Evolutionary conservation across 2,797 vertebrate genomes (phyloP).

Genomic region (Xerus rutilus): DNA sequence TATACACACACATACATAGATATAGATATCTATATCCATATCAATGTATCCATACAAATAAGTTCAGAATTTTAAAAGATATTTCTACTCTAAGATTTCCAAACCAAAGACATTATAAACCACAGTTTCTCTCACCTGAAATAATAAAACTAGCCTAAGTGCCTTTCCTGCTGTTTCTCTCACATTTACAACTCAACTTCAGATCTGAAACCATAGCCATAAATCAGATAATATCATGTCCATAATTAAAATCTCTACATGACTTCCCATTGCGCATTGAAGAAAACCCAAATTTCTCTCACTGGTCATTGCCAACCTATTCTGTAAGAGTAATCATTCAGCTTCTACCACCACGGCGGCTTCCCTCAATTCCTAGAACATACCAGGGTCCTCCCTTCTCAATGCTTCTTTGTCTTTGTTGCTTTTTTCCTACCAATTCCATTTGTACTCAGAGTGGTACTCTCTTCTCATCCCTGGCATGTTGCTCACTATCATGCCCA

Average conservation of each 20-base stretch:
- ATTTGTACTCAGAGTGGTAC: not conserved
- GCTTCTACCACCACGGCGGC: not conserved
- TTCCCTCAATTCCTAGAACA: not conserved
- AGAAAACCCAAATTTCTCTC: not conserved
- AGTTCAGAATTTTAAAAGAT: not conserved
- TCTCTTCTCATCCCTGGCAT: not conserved
- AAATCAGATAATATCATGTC: not conserved
- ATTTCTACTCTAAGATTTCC: not conserved
- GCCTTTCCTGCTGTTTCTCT: not conserved
- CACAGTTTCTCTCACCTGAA: not conserved
- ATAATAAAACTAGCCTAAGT: not conserved
- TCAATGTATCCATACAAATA: not conserved
- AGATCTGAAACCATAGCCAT: not conserved
- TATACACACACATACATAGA: not conserved
- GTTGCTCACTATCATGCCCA: not conserved
- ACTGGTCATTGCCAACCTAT: not conserved
- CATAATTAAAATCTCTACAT: not conserved
- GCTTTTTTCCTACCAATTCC: not conserved
- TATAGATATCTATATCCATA: not conserved
- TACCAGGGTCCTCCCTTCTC: not conserved
- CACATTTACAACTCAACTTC: not conserved
- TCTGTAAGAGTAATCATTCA: not conserved
- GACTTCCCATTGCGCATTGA: not conserved
- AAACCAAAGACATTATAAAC: not conserved
- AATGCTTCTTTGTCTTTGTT: not conserved